Evolutionary conservation across 2,113 vertebrate species (phyloP).

Genomic region (Tapirus terrestris): DNA sequence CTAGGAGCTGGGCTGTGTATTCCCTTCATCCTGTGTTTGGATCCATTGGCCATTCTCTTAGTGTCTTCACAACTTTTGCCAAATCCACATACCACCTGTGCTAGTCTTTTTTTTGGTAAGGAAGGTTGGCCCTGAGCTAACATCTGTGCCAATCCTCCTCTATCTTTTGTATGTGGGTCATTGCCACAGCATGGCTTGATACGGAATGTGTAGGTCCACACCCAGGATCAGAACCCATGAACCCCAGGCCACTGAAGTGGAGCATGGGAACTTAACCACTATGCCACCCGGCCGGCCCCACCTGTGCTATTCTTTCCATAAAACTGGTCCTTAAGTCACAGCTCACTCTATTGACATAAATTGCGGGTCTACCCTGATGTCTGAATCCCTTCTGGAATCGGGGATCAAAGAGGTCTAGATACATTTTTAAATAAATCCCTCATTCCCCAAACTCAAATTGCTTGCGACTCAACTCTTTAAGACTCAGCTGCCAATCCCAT

Average conservation of each 20-base stretch:
- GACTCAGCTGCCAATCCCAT: neutral
- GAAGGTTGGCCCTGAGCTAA: too few relatives aligned
- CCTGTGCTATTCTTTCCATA: neutral
- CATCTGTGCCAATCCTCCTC: too few relatives aligned
- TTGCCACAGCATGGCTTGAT: too few relatives aligned
- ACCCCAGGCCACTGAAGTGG: too few relatives aligned
- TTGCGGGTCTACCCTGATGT: fast-evolving
- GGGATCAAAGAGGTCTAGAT: neutral
- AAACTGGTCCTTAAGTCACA: neutral
- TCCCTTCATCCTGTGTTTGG: neutral
- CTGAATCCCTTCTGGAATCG: neutral
- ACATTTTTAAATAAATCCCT: neutral
- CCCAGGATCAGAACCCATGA: too few relatives aligned
- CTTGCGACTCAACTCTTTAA: neutral
- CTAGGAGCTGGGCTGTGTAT: neutral
- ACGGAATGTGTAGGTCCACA: too few relatives aligned
- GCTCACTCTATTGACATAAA: neutral
- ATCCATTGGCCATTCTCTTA: neutral
- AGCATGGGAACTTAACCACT: too few relatives aligned
- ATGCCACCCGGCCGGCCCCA: neutral
- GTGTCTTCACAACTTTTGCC: neutral
- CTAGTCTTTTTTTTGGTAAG: neutral
- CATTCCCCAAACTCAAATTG: neutral
- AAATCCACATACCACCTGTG: neutral
- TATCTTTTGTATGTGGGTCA: too few relatives aligned